These are phyloP conservation scores for Rhysida immarginata DNA, from an alignment of 1,140 invertebrate species.

Conservation along the genomic window DNA sequence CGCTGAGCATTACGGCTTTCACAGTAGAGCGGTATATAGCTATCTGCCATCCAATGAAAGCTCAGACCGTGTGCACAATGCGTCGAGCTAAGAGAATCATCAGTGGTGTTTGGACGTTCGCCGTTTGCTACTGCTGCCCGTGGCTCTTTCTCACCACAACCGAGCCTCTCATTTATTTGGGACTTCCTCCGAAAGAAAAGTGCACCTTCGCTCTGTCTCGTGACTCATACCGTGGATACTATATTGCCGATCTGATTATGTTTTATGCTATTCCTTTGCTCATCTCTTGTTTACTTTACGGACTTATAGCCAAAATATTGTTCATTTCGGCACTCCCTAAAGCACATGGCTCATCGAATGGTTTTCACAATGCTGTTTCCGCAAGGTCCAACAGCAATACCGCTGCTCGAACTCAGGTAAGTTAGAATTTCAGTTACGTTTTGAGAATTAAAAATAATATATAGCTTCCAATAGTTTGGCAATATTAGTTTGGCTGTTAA, in stretches of 20 bases:
- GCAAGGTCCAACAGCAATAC: not conserved
- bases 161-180: slow-evolving; percentile 26
- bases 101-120: slow-evolving; percentile 40
- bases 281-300: slow-evolving; percentile 39
- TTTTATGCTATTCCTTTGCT: slow-evolving; percentile 44
- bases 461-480: no score
- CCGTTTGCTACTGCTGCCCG: slow-evolving; percentile 36
- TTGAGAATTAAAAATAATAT: no score
- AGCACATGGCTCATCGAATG: slow-evolving; percentile 8
- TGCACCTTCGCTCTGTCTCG: slow-evolving; percentile 37
- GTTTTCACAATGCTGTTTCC: not conserved
- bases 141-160: slow-evolving; percentile 37
- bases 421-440: no score
- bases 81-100: slow-evolving; percentile 41
- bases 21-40: slow-evolving; percentile 45
- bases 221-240: slow-evolving; percentile 37
- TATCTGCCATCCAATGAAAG: slow-evolving; percentile 42
- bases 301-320: slow-evolving; percentile 38
- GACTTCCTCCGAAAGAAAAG: slow-evolving; percentile 26
- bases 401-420: not conserved
- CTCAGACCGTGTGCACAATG: slow-evolving; percentile 40
- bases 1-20: slow-evolving; percentile 47
- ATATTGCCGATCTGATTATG: slow-evolving; percentile 41
- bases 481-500: no score
- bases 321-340: slow-evolving; percentile 26